Conservation (phyloP, 2,888 invertebrate genomes). For the Thecophora atra region DNA sequence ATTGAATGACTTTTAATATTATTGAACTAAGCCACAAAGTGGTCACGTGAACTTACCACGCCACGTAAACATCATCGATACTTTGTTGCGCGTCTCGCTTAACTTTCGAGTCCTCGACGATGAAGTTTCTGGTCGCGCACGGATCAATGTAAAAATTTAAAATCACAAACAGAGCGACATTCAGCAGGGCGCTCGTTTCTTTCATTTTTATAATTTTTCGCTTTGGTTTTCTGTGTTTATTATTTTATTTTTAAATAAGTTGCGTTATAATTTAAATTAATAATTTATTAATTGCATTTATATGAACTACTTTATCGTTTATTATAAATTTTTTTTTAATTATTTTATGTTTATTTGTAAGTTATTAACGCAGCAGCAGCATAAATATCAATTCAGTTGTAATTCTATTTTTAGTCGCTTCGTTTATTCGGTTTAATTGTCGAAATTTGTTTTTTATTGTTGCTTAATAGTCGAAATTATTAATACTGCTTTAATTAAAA, state of each 20-base stretch:
- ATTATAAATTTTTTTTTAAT: too few species aligned
- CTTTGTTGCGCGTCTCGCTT: conserved; percentile 38
- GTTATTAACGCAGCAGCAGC: too few species aligned
- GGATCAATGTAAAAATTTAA: conserved; percentile 42
- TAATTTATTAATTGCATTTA: conserved; percentile 15
- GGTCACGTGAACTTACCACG: conserved; percentile 56
- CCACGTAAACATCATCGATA: conserved; percentile 45
- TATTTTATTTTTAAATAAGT: neutral
- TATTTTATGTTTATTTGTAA: too few species aligned
- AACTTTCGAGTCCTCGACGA: conserved; percentile 39
- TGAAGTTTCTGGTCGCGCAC: conserved; percentile 37
- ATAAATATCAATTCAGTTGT: too few species aligned
- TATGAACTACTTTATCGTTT: too few species aligned
- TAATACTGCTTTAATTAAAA: neutral
- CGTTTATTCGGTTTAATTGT: too few species aligned
- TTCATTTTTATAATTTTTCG: conserved; percentile 23
- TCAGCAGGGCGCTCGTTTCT: conserved; percentile 32
- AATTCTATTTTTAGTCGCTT: too few species aligned
- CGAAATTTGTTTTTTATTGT: neutral
- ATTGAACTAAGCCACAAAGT: too few species aligned
- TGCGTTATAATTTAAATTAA: conserved; percentile 15
- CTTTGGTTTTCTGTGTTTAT: neutral
- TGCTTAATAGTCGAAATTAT: neutral
- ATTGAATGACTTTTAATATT: neutral
- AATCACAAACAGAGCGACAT: conserved; percentile 40